Conservation (phyloP, 2,113 vertebrate genomes). For the Thunnus maccoyii region DNA sequence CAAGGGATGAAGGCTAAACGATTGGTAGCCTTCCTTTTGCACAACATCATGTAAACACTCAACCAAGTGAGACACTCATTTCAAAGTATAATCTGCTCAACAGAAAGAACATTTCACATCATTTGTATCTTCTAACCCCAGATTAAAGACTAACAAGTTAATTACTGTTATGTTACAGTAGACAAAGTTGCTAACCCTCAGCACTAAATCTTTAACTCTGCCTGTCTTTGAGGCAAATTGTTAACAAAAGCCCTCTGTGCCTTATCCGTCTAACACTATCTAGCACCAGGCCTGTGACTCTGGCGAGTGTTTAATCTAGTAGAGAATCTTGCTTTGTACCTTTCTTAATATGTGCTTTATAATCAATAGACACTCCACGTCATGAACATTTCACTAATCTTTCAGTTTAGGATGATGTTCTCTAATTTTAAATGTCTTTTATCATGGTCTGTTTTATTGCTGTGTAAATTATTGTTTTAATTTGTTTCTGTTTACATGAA, state of each 20-base stretch:
- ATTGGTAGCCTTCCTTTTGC: slow-evolving; percentile 45
- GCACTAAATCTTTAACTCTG: slow-evolving; percentile 36
- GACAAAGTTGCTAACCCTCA: slow-evolving; percentile 37
- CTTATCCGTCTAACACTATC: slow-evolving; percentile 35
- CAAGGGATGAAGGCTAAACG: slow-evolving; percentile 25
- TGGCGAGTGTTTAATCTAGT: slow-evolving; percentile 5
- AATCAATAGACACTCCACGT: slow-evolving; percentile 8
- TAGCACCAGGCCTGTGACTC: slow-evolving; percentile 22
- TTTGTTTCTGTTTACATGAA: not conserved
- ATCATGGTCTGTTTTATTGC: slow-evolving; percentile 15
- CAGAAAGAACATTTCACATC: slow-evolving; percentile 18
- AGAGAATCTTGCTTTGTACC: slow-evolving; percentile 15
- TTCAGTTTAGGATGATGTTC: not conserved
- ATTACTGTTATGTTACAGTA: slow-evolving; percentile 60
- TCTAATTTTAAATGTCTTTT: slow-evolving; percentile 28
- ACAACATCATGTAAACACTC: slow-evolving; percentile 26
- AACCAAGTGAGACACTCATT: slow-evolving; percentile 19
- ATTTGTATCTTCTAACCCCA: slow-evolving; percentile 32
- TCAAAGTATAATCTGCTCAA: slow-evolving; percentile 11
- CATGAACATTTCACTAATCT: slow-evolving; percentile 42
- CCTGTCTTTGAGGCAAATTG: slow-evolving; percentile 29
- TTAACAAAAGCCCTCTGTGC: slow-evolving; percentile 37
- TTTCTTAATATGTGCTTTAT: slow-evolving; percentile 25
- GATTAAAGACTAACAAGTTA: slow-evolving; percentile 24
- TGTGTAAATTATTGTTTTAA: slow-evolving; percentile 8